Base-by-base conservation (phyloP, 2,888 invertebrate species). In the Morinoia aosen region DNA sequence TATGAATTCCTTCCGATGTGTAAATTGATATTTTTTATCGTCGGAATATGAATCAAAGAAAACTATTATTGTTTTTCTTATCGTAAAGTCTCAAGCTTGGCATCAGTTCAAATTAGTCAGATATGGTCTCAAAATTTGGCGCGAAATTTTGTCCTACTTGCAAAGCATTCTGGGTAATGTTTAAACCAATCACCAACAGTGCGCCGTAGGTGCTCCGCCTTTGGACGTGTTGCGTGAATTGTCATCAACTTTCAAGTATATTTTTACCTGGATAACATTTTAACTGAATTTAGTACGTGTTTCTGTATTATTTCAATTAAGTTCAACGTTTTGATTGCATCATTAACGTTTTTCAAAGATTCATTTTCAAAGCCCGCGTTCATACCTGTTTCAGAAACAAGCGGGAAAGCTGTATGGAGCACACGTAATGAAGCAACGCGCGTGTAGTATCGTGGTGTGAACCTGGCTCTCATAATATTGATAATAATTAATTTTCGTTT, bases 351-450 rank as follows among this genome's bases (percentile, higher is more conserved):
- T 25, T 76, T 76, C 33, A 76, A 76, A 25, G 76, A 76, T 33
- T 76, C 76, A 2, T 76, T 25, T 25, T 76, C 33, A 33, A 10
- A 76, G 76, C 76, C 25, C 76, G 39, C 16, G 48, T 90, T 90
- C 90, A 48, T 90, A 48, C 90, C 40, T 90, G 90, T 90, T 90
- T 90, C 90, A 19, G 90, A 90, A 90, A 90, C 90, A 90, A 93
- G 93, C 93, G 93, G 93, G 93, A 93, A 93, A 93, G 93, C 57
- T 93, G 25, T n/a, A 48, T 19, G 57, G 56, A 14, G 14, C 93
- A 93, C 93, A 93, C 93, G 57, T 93, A 12, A 33, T 93, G 93
- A 33, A 57, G 93, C 57, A 48, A 33, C 57, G 14, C 48, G 90
- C 90, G 90, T 39, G 90, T 48, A 48, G 48, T 39, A 19, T 48